Conservation (phyloP, 2,797 vertebrate species). For the Lepus townsendii region DNA sequence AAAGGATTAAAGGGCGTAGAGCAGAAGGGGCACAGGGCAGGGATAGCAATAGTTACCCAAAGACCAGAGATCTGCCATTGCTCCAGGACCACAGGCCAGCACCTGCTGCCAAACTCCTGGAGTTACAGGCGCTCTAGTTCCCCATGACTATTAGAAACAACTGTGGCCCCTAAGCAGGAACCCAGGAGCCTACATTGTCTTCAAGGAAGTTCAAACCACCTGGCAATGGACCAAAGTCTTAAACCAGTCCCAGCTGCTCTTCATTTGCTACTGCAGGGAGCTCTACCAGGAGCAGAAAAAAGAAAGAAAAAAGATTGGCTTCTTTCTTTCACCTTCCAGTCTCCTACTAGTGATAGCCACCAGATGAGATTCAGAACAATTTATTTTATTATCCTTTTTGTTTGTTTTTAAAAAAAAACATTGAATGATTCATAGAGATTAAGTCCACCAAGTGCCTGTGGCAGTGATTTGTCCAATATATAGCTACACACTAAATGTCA, state of each 20-base stretch:
- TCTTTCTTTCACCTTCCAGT: not conserved
- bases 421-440: slow-evolving; percentile 64
- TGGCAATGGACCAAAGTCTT: not conserved
- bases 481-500: slow-evolving; percentile 64
- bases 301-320: too few relatives aligned
- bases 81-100: not conserved
- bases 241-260: not conserved
- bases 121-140: not conserved
- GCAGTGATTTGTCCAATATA: slow-evolving; percentile 48
- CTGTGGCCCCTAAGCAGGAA: not conserved
- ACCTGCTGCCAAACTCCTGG: not conserved
- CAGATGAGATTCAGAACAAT: not conserved
- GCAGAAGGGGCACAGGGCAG: not conserved
- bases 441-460: slow-evolving; percentile 54
- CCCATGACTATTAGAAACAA: not conserved
- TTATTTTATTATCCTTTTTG: slow-evolving; percentile 48
- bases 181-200: not conserved
- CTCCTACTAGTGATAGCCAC: not conserved
- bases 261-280: not conserved
- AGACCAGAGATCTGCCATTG: not conserved
- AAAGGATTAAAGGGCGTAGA: not conserved
- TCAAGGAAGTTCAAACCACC: not conserved
- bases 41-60: not conserved
- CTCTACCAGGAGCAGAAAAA: not conserved
- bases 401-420: slow-evolving; percentile 43